These are phyloP conservation scores for Chunga burmeisteri DNA, from an alignment of 2,113 vertebrate species.

Conservation along the genomic window DNA sequence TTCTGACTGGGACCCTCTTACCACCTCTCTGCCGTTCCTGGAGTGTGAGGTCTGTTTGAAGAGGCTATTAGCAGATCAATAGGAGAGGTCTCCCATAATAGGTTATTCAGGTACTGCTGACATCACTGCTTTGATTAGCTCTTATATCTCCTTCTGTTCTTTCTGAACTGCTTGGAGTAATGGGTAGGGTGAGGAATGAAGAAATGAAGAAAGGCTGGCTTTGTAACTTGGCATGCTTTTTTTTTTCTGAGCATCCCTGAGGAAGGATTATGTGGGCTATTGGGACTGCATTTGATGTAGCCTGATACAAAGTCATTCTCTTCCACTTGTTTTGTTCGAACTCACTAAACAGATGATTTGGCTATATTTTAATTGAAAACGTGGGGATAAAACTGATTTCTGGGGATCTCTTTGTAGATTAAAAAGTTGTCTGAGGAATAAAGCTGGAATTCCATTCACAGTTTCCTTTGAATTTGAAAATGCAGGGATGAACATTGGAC, in stretches of 20 bases:
- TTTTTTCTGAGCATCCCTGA: background rate
- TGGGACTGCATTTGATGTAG: background rate
- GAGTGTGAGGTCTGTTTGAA: constrained; percentile 46
- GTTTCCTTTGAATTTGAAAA: background rate
- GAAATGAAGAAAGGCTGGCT: background rate
- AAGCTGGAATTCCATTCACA: background rate
- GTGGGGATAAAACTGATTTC: background rate
- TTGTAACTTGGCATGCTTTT: background rate
- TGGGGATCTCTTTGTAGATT: background rate
- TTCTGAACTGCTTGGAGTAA: background rate
- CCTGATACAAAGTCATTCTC: background rate
- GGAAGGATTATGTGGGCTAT: background rate
- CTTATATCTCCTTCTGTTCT: constrained; percentile 8
- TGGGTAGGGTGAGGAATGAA: background rate
- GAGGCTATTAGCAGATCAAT: constrained; percentile 61
- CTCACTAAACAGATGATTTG: background rate
- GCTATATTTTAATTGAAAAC: background rate
- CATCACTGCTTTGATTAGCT: constrained; percentile 45
- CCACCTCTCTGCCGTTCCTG: background rate
- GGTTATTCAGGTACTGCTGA: constrained; percentile 23
- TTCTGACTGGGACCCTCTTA: constrained; percentile 45
- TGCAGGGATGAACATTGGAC: background rate
- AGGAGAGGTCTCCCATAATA: constrained; percentile 46
- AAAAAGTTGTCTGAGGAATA: background rate
- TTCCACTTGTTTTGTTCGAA: background rate